Evolutionary conservation across 2,113 vertebrate species (phyloP), one percentile per base, ranked within the genome.

Genomic region (Erythrolamprus reginae): DNA sequence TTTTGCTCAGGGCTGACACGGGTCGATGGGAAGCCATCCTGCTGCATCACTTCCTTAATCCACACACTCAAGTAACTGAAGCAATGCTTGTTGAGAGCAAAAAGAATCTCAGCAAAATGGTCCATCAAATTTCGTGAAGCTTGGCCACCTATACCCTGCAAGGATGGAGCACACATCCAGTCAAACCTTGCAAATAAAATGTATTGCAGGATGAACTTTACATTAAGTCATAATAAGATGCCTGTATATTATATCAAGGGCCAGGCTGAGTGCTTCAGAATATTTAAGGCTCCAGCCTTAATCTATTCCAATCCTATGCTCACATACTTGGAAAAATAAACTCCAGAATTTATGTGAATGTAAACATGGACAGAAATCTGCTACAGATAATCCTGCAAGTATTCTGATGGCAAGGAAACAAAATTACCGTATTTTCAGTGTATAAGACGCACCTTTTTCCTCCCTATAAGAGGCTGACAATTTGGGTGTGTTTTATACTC

Each of bases 51-150:
- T 95, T 99, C 99, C 97, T 99, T 99, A 93, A 99, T 96, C 99
- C 99, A 99, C 94, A 99, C 21, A 0, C 97, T 97, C 77, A 99
- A 97, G 96, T 99, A 97, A 89, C 98, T 97, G 93, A 99, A 99
- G 97, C 99, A 99, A 96, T 99, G 98, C 96, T 99, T 99, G 96
- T 99, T 99, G 95, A 99, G 97, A 92, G 96, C 96, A 93, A 99
- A 99, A 51, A 99, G 97, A 95, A 99, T 98, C 93, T 99, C 99
- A 2, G 99, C 98, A 13, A 99, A 99, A 96, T 98, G 98, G 95
- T 99, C 99, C 99, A 99, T 99, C 93, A 99, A 97, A 96, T 97
- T 98, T 92, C 99, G 98, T 89, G 99, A 99, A 3, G 98, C 98
- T 93, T 99, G 98, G 89, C 99, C 99, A 0, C 99, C 99, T 0